Percentiles rank a stretch among this genome's conserved stretches.
Evolutionary conservation across 2,797 vertebrate species (phyloP).

Genomic region (Rhynchonycteris naso): DNA sequence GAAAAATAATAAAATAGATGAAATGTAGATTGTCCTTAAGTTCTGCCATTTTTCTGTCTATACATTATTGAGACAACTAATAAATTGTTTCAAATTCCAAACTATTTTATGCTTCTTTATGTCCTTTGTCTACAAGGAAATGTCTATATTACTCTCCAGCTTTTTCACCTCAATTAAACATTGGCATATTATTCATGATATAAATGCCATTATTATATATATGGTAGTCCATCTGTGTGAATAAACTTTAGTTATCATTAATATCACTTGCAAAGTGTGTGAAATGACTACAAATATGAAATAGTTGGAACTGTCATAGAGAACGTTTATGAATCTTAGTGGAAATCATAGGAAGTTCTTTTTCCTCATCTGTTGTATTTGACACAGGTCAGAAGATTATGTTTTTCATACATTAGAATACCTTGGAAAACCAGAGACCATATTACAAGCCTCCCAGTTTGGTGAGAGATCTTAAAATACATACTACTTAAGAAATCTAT

Average conservation of each 20-base stretch:
- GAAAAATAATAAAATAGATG: neutral
- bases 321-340: fast-evolving
- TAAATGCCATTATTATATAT: neutral
- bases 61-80: neutral
- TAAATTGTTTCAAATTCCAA: neutral
- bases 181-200: neutral
- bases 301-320: neutral
- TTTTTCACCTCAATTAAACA: neutral
- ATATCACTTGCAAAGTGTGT: neutral
- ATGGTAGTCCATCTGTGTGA: neutral
- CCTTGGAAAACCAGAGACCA: neutral
- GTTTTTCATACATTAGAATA: neutral
- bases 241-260: neutral
- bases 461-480: neutral
- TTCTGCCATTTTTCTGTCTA: slow-evolving; percentile 6
- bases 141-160: neutral
- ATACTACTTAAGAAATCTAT: neutral
- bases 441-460: neutral
- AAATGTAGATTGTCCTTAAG: neutral
- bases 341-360: neutral
- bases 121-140: neutral
- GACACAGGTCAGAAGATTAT: neutral
- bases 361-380: neutral
- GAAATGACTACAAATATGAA: neutral
- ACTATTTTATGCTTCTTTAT: neutral